Percentiles rank a stretch among this genome's conserved stretches.
These are phyloP conservation scores for Kryptolebias marmoratus DNA, from an alignment of 2,113 vertebrate species.

Conservation along the genomic window DNA sequence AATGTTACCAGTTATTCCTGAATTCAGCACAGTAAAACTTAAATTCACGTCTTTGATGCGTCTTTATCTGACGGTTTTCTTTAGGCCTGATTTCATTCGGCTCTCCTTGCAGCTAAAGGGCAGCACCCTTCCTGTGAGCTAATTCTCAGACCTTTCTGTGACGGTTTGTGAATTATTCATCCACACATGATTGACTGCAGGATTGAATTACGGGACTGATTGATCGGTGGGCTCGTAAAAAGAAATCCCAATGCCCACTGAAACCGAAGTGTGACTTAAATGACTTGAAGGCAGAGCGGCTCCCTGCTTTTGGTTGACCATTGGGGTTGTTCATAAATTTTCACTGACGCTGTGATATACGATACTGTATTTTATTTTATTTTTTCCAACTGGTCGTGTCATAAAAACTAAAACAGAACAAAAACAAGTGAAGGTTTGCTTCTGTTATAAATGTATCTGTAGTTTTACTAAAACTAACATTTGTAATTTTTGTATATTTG, in stretches of 20 bases:
- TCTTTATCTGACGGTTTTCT: conserved; percentile 18
- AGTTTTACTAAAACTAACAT: too few relatives aligned
- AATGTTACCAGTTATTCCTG: background rate
- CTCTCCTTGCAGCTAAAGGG: conserved; percentile 28
- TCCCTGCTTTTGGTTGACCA: background rate
- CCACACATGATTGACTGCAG: conserved; percentile 72
- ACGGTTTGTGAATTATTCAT: conserved; percentile 73
- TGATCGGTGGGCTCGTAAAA: conserved; percentile 73
- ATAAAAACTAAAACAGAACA: too few relatives aligned
- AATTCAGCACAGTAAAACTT: background rate
- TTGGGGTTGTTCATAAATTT: background rate
- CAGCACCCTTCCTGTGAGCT: conserved; percentile 31
- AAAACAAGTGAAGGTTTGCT: too few relatives aligned
- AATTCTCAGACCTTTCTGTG: conserved; percentile 61
- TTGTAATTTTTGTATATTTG: too few relatives aligned
- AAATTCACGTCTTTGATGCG: conserved; percentile 2
- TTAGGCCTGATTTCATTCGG: conserved; percentile 31
- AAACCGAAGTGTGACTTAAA: conserved; percentile 69
- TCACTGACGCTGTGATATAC: background rate
- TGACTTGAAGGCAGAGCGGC: conserved; percentile 41
- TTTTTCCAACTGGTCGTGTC: too few relatives aligned
- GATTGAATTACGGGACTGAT: conserved; percentile 73
- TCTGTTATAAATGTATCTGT: too few relatives aligned
- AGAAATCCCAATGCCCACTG: conserved; percentile 63
- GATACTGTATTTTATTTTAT: too few relatives aligned